These are phyloP conservation scores for Chiloscyllium punctatum DNA, from an alignment of 2,797 vertebrate species.

Conservation along the genomic window DNA sequence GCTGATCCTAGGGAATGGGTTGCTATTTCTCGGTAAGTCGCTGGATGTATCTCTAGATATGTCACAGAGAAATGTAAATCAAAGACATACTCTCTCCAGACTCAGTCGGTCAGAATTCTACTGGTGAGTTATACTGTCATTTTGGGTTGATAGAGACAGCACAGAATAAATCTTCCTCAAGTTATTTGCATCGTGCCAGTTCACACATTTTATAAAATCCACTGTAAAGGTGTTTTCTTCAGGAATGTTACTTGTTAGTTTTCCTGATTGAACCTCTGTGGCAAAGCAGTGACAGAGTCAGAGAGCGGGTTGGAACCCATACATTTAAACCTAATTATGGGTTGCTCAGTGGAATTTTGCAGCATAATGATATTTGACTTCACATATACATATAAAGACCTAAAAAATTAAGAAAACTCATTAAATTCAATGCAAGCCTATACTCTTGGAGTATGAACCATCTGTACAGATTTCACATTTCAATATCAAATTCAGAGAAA, in stretches of 20 bases:
- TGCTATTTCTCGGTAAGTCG: neutral
- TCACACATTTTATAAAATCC: neutral
- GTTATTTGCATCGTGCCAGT: neutral
- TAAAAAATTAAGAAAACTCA: neutral
- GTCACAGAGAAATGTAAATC: neutral
- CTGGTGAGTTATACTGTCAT: neutral
- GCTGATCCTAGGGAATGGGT: neutral
- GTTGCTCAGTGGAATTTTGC: neutral
- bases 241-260: neutral
- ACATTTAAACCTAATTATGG: neutral
- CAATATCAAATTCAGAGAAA: conserved; percentile 21
- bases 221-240: neutral
- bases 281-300: neutral
- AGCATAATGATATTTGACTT: neutral
- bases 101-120: neutral
- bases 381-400: neutral
- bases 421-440: conserved; percentile 15
- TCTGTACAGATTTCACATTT: conserved; percentile 26
- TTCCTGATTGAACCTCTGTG: neutral
- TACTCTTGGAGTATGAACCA: conserved; percentile 15
- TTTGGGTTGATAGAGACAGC: neutral
- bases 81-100: neutral
- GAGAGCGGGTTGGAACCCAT: neutral
- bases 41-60: neutral
- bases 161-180: neutral